phyloP scores from a whole-genome alignment of 2,888 invertebrate genomes.

The Blera fallax region DNA sequence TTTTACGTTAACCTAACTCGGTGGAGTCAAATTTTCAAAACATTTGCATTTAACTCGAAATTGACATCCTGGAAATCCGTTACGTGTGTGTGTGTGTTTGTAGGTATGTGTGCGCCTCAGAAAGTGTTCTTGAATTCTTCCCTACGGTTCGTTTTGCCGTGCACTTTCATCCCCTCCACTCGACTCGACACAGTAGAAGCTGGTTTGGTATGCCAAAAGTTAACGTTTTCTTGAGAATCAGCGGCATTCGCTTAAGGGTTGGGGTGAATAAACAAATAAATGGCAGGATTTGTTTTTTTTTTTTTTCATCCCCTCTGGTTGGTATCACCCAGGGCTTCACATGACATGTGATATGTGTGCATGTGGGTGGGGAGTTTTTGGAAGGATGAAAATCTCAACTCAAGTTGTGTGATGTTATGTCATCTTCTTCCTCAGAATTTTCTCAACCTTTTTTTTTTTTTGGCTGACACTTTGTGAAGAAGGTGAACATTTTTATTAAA shows the following conservation, averaged over 20 bases:
- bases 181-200: not conserved
- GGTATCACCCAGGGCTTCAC: conserved; percentile 1
- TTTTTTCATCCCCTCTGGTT: not conserved
- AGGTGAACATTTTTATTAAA: conserved; percentile 21
- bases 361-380: not conserved
- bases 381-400: conserved; percentile 35
- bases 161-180: conserved; percentile 32
- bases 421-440: not conserved
- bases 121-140: conserved; percentile 29
- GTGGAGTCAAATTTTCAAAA: conserved; percentile 56
- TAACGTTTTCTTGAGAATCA: conserved; percentile 44
- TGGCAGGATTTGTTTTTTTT: conserved; percentile 10
- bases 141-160: conserved; percentile 29
- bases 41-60: conserved; percentile 64
- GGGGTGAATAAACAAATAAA: conserved; percentile 55
- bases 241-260: conserved; percentile 25
- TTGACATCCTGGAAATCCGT: conserved; percentile 58
- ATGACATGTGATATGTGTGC: conserved; percentile 29
- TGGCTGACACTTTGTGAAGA: conserved; percentile 10
- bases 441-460: conserved; percentile 2
- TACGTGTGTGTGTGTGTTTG: not conserved
- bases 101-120: conserved; percentile 1
- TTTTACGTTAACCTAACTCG: conserved; percentile 37
- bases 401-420: conserved; percentile 34
- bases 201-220: conserved; percentile 23